These are phyloP conservation scores for Gari tellinella DNA, from an alignment of 2,888 invertebrate genomes.

Conservation along the genomic window DNA sequence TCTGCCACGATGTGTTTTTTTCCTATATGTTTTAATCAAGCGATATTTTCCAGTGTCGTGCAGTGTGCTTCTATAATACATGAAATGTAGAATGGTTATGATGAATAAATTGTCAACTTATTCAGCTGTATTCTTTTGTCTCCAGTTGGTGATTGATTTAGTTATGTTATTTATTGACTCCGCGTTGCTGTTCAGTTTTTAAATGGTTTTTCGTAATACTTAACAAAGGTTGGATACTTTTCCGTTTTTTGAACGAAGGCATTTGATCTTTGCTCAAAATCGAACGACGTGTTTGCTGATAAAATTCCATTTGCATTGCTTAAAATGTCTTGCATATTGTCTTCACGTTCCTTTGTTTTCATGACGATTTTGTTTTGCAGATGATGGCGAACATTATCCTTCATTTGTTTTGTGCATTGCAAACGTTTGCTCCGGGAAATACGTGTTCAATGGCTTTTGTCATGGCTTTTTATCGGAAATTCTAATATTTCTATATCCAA, in stretches of 20 bases:
- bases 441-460: slow-evolving; percentile 29
- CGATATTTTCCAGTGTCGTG: too few species aligned
- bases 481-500: slow-evolving; percentile 19
- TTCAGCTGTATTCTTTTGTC: slow-evolving; percentile 19
- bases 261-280: too few species aligned
- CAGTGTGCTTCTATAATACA: slow-evolving; percentile 33
- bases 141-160: slow-evolving; percentile 33
- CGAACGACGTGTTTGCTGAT: too few species aligned
- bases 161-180: slow-evolving; percentile 34
- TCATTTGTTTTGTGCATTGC: slow-evolving; percentile 36
- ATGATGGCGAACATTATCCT: slow-evolving; percentile 30
- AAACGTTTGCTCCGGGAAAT: slow-evolving; percentile 20
- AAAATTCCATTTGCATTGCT: background rate
- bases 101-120: slow-evolving; percentile 21
- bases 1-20: background rate
- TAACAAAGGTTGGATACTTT: background rate
- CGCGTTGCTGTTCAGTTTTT: slow-evolving; percentile 26
- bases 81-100: slow-evolving; percentile 30
- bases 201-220: background rate
- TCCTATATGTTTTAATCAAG: background rate
- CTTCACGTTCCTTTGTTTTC: slow-evolving; percentile 1
- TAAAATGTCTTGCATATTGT: background rate
- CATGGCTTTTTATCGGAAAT: slow-evolving; percentile 19
- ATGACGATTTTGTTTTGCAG: slow-evolving; percentile 30
- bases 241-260: background rate